Conservation (phyloP, 2,888 invertebrate species). For the Poecilobothrus nobilitatus region DNA sequence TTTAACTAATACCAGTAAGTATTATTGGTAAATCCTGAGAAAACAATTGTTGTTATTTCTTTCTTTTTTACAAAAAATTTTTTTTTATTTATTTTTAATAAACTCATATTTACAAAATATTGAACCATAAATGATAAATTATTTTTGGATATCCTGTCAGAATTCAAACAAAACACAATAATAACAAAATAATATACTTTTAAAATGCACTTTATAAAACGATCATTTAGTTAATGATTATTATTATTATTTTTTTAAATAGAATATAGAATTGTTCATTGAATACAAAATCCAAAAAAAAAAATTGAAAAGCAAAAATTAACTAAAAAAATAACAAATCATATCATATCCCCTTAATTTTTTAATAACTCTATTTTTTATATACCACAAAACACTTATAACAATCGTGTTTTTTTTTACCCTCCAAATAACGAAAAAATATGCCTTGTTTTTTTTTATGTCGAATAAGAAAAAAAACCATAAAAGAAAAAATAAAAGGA, state of each 20-base stretch:
- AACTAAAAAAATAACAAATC: not conserved
- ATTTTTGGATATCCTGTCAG: conserved; percentile 9
- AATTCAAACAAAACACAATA: not conserved
- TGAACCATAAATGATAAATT: conserved; percentile 9
- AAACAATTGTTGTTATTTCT: too few relatives aligned
- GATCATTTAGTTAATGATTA: not conserved
- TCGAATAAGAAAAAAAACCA: not conserved
- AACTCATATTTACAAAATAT: not conserved
- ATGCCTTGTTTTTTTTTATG: not conserved
- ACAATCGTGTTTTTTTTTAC: not conserved
- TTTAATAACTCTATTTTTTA: not conserved
- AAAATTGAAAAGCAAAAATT: too few relatives aligned
- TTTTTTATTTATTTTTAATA: too few relatives aligned
- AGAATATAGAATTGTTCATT: not conserved
- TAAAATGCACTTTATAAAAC: not conserved
- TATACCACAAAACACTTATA: not conserved
- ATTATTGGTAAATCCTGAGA: too few relatives aligned
- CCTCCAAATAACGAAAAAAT: not conserved
- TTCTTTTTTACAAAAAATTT: too few relatives aligned
- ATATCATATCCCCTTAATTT: not conserved
- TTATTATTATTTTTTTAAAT: not conserved
- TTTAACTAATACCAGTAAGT: too few relatives aligned
- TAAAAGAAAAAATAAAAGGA: too few relatives aligned
- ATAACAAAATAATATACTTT: not conserved
- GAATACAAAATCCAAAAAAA: too few relatives aligned